Evolutionary conservation across 2,888 invertebrate genomes (phyloP).

Genomic region (Therioaphis trifolii): DNA sequence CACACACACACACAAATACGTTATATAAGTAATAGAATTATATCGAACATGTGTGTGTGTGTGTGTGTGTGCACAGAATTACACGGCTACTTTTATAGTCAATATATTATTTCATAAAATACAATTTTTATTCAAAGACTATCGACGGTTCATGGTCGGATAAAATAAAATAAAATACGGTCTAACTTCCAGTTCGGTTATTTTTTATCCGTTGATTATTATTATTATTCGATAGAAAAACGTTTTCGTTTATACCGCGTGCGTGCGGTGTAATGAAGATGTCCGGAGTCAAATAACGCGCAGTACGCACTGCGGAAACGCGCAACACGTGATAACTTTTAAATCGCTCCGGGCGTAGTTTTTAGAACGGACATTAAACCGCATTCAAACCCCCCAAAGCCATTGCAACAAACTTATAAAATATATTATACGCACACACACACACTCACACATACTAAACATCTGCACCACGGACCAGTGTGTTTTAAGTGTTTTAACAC

Average conservation of each 20-base stretch:
- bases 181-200: background rate
- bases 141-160: no score
- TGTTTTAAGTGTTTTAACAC: no score
- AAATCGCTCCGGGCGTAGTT: background rate
- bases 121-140: no score
- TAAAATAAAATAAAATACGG: background rate
- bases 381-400: background rate
- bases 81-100: no score
- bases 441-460: background rate
- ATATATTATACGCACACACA: background rate
- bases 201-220: background rate
- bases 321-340: background rate
- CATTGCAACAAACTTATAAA: background rate
- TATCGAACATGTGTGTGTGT: no score
- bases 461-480: background rate
- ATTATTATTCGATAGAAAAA: no score
- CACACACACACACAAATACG: no score
- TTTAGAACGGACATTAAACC: background rate
- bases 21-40: no score
- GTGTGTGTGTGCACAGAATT: no score
- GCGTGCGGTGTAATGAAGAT: background rate
- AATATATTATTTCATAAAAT: no score
- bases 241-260: background rate
- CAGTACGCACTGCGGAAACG: background rate
- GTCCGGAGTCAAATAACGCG: background rate